phyloP scores from a whole-genome alignment of 2,888 invertebrate genomes.

The Clepsis dumicolana region DNA sequence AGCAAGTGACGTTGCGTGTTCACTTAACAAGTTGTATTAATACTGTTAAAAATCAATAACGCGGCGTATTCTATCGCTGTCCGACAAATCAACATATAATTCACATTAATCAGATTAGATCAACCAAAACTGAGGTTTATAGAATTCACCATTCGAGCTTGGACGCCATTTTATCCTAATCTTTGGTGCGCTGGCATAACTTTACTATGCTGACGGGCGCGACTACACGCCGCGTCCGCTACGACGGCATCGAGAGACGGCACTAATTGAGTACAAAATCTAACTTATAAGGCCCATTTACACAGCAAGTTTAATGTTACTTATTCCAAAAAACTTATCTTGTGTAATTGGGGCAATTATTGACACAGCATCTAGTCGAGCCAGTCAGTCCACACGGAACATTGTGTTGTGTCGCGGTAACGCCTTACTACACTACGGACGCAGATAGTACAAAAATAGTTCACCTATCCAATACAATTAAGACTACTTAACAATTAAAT shows the following conservation, averaged over 20 bases:
- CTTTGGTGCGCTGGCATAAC: constrained; percentile 83
- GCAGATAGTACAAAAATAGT: constrained; percentile 83
- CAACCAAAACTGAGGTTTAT: constrained; percentile 56
- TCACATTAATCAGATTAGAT: constrained; percentile 54
- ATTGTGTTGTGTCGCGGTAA: constrained; percentile 73
- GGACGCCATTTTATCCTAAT: constrained; percentile 77
- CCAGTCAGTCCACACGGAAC: constrained; percentile 65
- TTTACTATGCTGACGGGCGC: constrained; percentile 60
- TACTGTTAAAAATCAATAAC: constrained; percentile 42
- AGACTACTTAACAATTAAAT: constrained; percentile 85
- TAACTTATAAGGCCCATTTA: background rate
- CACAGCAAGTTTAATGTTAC: background rate
- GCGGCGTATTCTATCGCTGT: constrained; percentile 20
- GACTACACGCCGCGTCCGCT: constrained; percentile 30
- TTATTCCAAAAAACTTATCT: background rate
- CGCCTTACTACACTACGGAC: constrained; percentile 80
- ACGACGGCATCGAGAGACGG: constrained; percentile 43
- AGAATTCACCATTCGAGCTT: constrained; percentile 57
- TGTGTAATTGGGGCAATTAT: background rate
- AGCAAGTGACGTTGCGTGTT: constrained; percentile 60
- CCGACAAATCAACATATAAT: constrained; percentile 54
- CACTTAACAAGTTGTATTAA: constrained; percentile 35
- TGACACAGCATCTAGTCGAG: constrained; percentile 60
- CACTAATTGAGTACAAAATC: background rate
- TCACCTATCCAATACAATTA: constrained; percentile 84